Percentiles rank a stretch among this genome's conserved stretches.
phyloP scores from a whole-genome alignment of 1,140 invertebrate genomes.

The Drosophila subobscura region DNA sequence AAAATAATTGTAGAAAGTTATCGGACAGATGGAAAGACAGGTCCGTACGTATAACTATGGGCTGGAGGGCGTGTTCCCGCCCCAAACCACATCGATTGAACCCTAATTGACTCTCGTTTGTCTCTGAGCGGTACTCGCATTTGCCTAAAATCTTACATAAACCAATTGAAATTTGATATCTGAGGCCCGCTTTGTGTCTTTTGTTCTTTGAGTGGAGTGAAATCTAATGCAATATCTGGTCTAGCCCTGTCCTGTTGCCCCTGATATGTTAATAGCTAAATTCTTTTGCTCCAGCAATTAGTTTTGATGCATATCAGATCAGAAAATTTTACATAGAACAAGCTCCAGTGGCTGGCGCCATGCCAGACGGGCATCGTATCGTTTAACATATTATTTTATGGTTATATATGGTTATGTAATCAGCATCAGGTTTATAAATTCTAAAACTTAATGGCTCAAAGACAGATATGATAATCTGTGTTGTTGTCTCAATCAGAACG shows the following conservation, averaged over 20 bases:
- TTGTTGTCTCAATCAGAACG: constrained; percentile 32
- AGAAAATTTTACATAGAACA: constrained; percentile 25
- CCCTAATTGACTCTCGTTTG: constrained; percentile 66
- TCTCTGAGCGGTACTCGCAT: constrained; percentile 12
- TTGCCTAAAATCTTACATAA: constrained; percentile 13
- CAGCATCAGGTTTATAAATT: constrained; percentile 41
- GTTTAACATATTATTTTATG: constrained; percentile 8
- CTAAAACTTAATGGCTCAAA: constrained; percentile 22
- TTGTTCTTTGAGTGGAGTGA: background rate
- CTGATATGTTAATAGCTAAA: constrained; percentile 37
- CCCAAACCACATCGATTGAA: constrained; percentile 47
- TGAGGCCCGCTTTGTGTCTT: background rate
- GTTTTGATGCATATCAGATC: constrained; percentile 38
- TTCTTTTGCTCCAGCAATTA: constrained; percentile 39
- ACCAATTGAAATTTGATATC: constrained; percentile 22
- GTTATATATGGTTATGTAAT: constrained; percentile 46
- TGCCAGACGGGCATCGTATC: constrained; percentile 32
- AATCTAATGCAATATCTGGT: constrained; percentile 10
- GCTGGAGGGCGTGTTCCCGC: constrained; percentile 50
- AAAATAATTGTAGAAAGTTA: constrained; percentile 82
- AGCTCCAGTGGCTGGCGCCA: constrained; percentile 50
- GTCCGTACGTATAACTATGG: constrained; percentile 15
- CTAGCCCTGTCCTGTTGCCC: background rate
- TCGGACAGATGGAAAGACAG: constrained; percentile 40
- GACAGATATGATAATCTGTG: constrained; percentile 44